Base-by-base conservation (phyloP, 2,888 invertebrate genomes). In the Myathropa florea region DNA sequence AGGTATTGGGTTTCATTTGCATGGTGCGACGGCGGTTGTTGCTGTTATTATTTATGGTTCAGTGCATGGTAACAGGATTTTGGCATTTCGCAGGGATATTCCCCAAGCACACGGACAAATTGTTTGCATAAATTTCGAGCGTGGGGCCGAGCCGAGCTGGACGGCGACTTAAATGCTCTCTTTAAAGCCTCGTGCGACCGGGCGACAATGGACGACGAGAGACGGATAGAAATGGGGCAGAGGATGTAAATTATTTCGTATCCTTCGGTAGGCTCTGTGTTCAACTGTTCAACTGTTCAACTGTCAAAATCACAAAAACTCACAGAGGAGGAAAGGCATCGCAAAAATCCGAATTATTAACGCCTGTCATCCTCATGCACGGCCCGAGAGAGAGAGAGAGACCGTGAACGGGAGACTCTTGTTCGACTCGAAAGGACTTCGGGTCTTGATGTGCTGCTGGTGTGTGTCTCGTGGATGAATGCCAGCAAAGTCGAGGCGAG, bases 361-460 rank as follows among this genome's bases (percentile, higher is more conserved):
- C 79, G 79, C 79, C 64, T 79, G 79, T 72, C 79, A 79, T 65
- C 33, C 39, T 72, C 79, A 79, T 18, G 59, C 71, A 55, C 26
- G 46, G 4, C 7, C 7, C n/a, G 46, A 71, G 28, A 55, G 36
- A 63, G 55, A 53, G 21, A n/a, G 6, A 1, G 39, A n/a, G 46
- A 46, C 39, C 39, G 46, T 18, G 18, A 46, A 46, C n/a, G 18
- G n/a, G n/a, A 1, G 12, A 39, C 36, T 39, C n/a, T 30, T n/a
- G 53, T 67, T 67, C 60, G 60, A 30, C 36, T 71, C 60, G 1
- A 36, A 59, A 71, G 71, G 60, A 71, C 76, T 60, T 68, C 46
- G 46, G 33, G n/a, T n/a, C n/a, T 33, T 33, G 10, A 12, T 33
- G 33, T 33, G 7, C 10, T 33, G 30, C 1, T 1, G 1, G n/a